phyloP scores from a whole-genome alignment of 2,888 invertebrate species.

The Beris chalybata region DNA sequence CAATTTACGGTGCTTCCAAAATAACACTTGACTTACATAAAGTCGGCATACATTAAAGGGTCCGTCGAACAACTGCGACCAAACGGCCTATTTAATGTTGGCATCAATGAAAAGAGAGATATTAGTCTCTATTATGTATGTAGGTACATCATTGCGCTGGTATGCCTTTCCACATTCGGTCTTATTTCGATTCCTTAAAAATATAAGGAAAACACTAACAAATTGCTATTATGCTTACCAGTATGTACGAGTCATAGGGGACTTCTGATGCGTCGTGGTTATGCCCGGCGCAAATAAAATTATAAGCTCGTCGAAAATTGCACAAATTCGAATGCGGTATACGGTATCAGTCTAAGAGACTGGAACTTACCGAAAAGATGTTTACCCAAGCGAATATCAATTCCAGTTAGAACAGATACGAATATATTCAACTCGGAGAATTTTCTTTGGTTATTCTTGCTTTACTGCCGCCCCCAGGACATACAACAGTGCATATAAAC shows the following conservation, averaged over 20 bases:
- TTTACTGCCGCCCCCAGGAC: not conserved
- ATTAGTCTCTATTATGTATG: too few relatives aligned
- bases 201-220: too few relatives aligned
- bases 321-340: not conserved
- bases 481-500: not conserved
- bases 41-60: too few relatives aligned
- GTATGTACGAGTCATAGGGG: not conserved
- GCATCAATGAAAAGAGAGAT: too few relatives aligned
- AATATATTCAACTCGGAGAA: not conserved
- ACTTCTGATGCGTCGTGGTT: not conserved
- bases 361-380: slow-evolving; percentile 15
- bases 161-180: too few relatives aligned
- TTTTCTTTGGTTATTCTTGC: not conserved
- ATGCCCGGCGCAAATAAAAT: not conserved
- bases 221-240: too few relatives aligned
- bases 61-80: too few relatives aligned
- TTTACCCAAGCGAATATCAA: slow-evolving; percentile 18
- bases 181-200: too few relatives aligned
- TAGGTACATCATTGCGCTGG: too few relatives aligned
- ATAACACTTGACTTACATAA: too few relatives aligned
- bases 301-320: not conserved
- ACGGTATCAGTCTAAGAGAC: not conserved
- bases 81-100: too few relatives aligned
- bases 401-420: slow-evolving; percentile 2
- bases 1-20: too few relatives aligned